These are phyloP conservation scores for Heterotilapia buettikoferi DNA, from an alignment of 2,113 vertebrate genomes.

Conservation along the genomic window DNA sequence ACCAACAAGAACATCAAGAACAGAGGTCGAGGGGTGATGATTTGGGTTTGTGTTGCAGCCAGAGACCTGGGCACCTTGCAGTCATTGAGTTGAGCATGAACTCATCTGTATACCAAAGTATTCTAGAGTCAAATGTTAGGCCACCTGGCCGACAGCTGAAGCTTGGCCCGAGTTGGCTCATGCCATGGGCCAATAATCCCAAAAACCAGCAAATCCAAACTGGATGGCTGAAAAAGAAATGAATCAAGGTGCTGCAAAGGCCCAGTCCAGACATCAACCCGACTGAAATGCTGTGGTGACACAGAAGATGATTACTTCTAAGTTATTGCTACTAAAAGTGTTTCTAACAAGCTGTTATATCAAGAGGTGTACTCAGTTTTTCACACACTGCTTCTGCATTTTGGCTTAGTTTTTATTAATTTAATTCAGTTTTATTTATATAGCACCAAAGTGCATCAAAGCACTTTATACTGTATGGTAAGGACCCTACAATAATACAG, in stretches of 20 bases:
- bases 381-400: accelerated
- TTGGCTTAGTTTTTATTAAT: neutral
- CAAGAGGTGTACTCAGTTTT: accelerated
- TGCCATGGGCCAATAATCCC: neutral
- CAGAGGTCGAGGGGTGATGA: accelerated
- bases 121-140: neutral
- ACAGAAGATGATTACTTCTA: accelerated
- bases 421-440: neutral
- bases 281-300: neutral
- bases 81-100: neutral
- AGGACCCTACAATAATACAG: neutral
- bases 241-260: neutral
- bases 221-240: neutral
- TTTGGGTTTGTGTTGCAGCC: neutral
- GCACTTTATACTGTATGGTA: accelerated
- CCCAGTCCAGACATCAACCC: accelerated
- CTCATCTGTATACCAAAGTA: neutral
- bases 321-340: neutral
- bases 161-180: accelerated
- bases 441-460: accelerated
- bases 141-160: neutral
- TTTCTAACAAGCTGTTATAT: accelerated
- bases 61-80: neutral
- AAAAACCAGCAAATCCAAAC: neutral
- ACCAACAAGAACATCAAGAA: neutral